These are phyloP conservation scores for Plotosus lineatus DNA, from an alignment of 2,113 vertebrate species.

Conservation along the genomic window DNA sequence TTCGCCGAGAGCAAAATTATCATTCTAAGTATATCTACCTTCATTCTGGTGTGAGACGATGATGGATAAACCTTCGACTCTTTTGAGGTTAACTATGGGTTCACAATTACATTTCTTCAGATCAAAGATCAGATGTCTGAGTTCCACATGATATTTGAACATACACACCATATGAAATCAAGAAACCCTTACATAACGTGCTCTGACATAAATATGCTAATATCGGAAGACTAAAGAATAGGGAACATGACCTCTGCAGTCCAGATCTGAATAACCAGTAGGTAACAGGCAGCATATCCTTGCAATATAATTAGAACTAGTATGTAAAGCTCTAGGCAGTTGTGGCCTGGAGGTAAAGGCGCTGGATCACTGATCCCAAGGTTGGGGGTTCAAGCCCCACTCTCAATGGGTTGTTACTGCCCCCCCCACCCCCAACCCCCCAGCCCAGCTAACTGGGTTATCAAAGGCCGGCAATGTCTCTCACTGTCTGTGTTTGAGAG, in stretches of 20 bases:
- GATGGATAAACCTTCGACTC: constrained; percentile 10
- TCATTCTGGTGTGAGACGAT: background rate
- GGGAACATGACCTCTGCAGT: background rate
- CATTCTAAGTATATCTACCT: background rate
- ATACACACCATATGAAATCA: background rate
- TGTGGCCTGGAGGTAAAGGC: no score
- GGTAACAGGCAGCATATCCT: background rate
- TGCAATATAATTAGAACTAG: no score
- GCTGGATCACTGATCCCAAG: no score
- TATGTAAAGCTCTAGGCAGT: no score
- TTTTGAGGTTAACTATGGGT: background rate
- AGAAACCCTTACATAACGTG: background rate
- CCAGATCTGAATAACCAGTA: background rate
- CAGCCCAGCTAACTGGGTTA: no score
- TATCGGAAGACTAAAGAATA: background rate
- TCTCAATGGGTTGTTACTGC: no score
- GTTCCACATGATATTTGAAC: background rate
- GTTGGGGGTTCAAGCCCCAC: no score
- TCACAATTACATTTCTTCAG: background rate
- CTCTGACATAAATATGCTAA: background rate
- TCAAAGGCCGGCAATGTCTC: no score
- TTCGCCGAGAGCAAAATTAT: constrained; percentile 27
- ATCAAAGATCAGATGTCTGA: background rate
- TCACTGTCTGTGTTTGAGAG: no score
- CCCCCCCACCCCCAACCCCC: no score